phyloP scores from a whole-genome alignment of 2,797 vertebrate species.

The Cyclopterus lumpus region DNA sequence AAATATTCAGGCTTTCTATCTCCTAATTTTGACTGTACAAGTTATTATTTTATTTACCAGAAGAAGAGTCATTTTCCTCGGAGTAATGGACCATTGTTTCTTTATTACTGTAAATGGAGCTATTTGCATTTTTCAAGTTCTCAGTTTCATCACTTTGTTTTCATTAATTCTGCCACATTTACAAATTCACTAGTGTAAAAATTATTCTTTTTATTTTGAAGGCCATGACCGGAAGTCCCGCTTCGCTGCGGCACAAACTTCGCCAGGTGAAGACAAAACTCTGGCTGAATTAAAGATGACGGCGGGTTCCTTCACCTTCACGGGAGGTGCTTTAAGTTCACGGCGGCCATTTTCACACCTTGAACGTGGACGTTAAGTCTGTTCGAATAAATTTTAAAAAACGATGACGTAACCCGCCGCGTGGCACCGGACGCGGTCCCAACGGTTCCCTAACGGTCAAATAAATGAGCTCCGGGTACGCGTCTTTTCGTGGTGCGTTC shows the following conservation, averaged over 20 bases:
- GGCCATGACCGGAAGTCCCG: neutral
- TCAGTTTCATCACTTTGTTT: neutral
- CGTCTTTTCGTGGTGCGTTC: too few species aligned
- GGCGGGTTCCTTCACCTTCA: neutral
- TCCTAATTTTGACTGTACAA: neutral
- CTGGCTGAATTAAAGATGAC: slow-evolving; percentile 59
- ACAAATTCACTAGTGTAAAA: neutral
- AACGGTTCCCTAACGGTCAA: too few species aligned
- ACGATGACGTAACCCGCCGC: too few species aligned
- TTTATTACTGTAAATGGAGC: neutral
- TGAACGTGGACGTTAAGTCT: too few species aligned
- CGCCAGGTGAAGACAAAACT: slow-evolving; percentile 2
- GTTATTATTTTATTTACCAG: neutral
- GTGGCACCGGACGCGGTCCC: too few species aligned
- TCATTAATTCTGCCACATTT: neutral
- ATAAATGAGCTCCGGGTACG: too few species aligned
- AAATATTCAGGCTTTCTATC: neutral
- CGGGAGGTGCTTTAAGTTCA: neutral
- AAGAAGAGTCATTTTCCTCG: neutral
- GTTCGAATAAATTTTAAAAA: too few species aligned
- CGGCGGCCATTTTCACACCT: slow-evolving; percentile 32
- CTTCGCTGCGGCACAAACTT: neutral
- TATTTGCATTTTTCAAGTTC: neutral
- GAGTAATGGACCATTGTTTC: neutral
- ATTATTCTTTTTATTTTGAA: neutral